Evolutionary conservation across 2,888 invertebrate species (phyloP), one percentile per base, ranked within the genome.

Genomic region (Coelinius sp.): DNA sequence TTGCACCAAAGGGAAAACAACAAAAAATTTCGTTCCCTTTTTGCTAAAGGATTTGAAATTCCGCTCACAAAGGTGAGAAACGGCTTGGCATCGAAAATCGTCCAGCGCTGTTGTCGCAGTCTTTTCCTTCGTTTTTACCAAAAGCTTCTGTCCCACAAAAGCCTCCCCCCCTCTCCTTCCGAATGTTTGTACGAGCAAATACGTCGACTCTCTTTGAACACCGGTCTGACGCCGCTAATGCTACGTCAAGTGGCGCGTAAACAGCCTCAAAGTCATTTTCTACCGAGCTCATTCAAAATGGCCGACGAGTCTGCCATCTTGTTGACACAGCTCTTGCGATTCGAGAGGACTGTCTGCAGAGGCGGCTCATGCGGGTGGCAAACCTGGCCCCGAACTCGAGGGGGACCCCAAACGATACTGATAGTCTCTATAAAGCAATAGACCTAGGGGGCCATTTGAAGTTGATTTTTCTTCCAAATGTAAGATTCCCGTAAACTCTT

Each of bases 191-290:
- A 41, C 41, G 63, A 63, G 41, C 41, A 63, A 63, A 63, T 44
- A 63, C 63, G 59, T 59, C 59, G 20, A 59, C 59, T 59, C 74
- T 72, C 74, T 71, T 71, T 71, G 75, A 74, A 73, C 74, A 59
- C 35, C 63, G 75, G 74, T 76, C 74, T 70, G 72, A 70, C 72
- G 74, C 74, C 68, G 75, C 74, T 76, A 76, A 72, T 72, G 72
- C 56, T 59, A 59, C 49, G 56, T 65, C 72, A 72, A 76, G 74
- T 72, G 68, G 74, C 68, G 72, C 72, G 74, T 76, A 68, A 74
- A 76, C 74, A 66, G 74, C 70, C 70, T 74, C 72, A 72, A 72
- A 76, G 74, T 76, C 68, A 68, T 70, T 59, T 59, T 59, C 59
- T 59, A 59, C 59, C 14, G 31, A 59, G 59, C 59, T 59, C 31